phyloP scores from a whole-genome alignment of 2,797 vertebrate species.

The Ptychadena robeensis region DNA sequence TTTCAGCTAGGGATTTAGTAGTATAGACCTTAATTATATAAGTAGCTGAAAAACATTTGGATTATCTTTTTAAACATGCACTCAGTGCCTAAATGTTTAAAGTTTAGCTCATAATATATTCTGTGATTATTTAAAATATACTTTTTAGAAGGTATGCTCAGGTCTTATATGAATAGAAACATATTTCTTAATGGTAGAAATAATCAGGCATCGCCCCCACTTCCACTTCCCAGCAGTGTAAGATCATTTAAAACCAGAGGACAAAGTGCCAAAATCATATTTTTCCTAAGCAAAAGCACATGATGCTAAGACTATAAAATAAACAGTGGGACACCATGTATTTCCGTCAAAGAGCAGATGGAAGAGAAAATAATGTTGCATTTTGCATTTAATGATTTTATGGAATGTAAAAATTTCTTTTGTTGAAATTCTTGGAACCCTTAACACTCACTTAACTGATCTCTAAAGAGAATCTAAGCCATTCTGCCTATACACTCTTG shows the following conservation, averaged over 20 bases:
- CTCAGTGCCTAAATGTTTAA: not conserved
- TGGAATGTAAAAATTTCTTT: constrained; percentile 6
- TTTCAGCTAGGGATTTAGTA: not conserved
- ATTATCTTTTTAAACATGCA: not conserved
- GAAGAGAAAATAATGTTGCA: constrained; percentile 54
- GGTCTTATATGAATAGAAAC: not conserved
- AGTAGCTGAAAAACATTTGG: not conserved
- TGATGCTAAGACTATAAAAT: constrained; percentile 32
- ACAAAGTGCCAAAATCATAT: constrained; percentile 17
- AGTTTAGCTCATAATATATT: not conserved
- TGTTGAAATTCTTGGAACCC: not conserved
- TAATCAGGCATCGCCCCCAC: not conserved
- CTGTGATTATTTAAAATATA: not conserved
- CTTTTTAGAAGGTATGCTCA: not conserved
- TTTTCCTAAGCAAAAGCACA: constrained; percentile 24
- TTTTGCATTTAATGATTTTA: constrained; percentile 55
- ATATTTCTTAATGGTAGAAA: not conserved
- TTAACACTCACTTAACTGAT: not conserved
- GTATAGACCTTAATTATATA: not conserved
- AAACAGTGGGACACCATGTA: constrained; percentile 53
- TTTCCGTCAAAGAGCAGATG: constrained; percentile 63
- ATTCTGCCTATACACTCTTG: too few species aligned
- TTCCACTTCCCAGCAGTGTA: not conserved
- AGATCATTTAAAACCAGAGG: constrained; percentile 1
- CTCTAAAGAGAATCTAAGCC: not conserved